phyloP scores from a whole-genome alignment of 1,140 invertebrate genomes.

The Temnothorax curvispinosus region DNA sequence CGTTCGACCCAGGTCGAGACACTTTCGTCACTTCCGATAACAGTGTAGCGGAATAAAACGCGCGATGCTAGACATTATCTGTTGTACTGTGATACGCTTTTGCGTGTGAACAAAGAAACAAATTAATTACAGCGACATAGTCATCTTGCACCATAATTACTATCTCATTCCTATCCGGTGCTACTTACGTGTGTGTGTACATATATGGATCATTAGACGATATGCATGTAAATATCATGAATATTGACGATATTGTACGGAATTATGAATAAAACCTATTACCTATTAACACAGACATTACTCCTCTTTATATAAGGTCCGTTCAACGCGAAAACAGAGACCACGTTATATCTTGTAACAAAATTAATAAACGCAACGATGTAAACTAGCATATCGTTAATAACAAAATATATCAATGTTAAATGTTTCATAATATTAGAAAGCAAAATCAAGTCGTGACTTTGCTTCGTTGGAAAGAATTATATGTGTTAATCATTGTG shows the following conservation, averaged over 20 bases:
- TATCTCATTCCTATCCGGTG: slow-evolving; percentile 76
- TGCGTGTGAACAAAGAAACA: slow-evolving; percentile 26
- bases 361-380: slow-evolving; percentile 75
- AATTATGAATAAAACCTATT: slow-evolving; percentile 74
- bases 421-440: not conserved
- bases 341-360: slow-evolving; percentile 81
- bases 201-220: slow-evolving; percentile 69
- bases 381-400: slow-evolving; percentile 71
- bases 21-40: not conserved
- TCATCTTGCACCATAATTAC: slow-evolving; percentile 69
- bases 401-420: slow-evolving; percentile 59
- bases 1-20: not conserved
- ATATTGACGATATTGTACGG: slow-evolving; percentile 62
- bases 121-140: slow-evolving; percentile 45
- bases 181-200: slow-evolving; percentile 79
- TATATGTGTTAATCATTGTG: slow-evolving; percentile 16
- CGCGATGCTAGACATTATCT: slow-evolving; percentile 25
- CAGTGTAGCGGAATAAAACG: slow-evolving; percentile 30
- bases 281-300: slow-evolving; percentile 77
- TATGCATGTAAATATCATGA: slow-evolving; percentile 73
- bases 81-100: slow-evolving; percentile 63
- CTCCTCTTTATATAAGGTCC: slow-evolving; percentile 57
- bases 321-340: slow-evolving; percentile 59
- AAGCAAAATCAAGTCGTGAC: not conserved
- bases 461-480: not conserved